These are phyloP conservation scores for Moxostoma hubbsi DNA, from an alignment of 2,797 vertebrate genomes.

Conservation along the genomic window DNA sequence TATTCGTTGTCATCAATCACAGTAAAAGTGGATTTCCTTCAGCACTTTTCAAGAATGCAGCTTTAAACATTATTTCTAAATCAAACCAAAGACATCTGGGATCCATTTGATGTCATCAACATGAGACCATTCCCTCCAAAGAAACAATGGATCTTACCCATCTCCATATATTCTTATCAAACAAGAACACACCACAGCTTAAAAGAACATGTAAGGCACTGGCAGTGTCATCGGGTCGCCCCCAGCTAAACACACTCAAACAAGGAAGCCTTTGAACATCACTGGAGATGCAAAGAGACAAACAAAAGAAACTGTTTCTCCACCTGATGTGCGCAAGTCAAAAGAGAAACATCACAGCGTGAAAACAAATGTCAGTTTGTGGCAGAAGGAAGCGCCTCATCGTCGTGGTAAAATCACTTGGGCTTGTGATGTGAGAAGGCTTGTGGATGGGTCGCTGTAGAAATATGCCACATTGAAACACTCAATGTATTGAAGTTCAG, in stretches of 20 bases:
- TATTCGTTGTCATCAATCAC: background rate
- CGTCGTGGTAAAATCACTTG: constrained; percentile 58
- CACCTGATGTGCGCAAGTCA: constrained; percentile 64
- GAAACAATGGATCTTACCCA: constrained; percentile 44
- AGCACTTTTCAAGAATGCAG: constrained; percentile 32
- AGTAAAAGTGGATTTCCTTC: constrained; percentile 25
- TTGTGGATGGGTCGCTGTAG: constrained; percentile 44
- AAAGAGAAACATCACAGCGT: constrained; percentile 53
- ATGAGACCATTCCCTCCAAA: constrained; percentile 59
- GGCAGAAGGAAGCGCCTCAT: constrained; percentile 57
- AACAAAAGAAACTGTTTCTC: constrained; percentile 63
- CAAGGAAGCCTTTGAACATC: constrained; percentile 60
- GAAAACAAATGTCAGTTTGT: constrained; percentile 21
- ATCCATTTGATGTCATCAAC: constrained; percentile 55
- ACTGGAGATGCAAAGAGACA: constrained; percentile 60
- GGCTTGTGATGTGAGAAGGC: background rate
- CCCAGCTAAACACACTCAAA: constrained; percentile 66
- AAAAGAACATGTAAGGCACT: constrained; percentile 53
- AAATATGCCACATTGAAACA: too few species aligned
- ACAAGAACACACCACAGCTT: constrained; percentile 61
- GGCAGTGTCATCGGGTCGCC: constrained; percentile 53
- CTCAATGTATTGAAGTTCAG: too few species aligned
- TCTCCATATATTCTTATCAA: constrained; percentile 67
- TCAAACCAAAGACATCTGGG: constrained; percentile 41
- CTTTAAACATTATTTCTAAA: background rate